phyloP scores from a whole-genome alignment of 2,888 invertebrate genomes.

The Petrolisthes manimaculis region DNA sequence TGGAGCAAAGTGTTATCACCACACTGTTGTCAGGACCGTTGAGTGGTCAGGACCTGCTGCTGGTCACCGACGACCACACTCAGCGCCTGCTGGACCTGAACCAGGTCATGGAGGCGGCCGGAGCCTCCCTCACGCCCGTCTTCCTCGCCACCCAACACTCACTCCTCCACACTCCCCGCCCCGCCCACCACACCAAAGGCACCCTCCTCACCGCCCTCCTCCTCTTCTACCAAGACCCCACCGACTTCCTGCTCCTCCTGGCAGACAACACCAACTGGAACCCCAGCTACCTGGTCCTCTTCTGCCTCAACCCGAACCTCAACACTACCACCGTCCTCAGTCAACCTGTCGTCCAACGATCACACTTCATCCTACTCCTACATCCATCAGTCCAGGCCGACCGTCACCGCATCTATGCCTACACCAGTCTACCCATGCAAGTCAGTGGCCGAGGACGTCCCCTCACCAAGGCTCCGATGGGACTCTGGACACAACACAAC shows the following conservation, averaged over 20 bases:
- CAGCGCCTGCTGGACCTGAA: background rate
- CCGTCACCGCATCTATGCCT: background rate
- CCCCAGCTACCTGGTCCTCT: slow-evolving; percentile 1
- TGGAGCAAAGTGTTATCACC: background rate
- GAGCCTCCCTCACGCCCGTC: background rate
- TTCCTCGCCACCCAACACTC: background rate
- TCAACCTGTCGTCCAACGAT: slow-evolving; percentile 6
- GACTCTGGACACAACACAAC: background rate
- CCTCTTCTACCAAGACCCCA: background rate
- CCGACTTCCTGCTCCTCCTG: background rate
- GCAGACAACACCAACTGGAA: background rate
- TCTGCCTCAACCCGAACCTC: slow-evolving; percentile 1
- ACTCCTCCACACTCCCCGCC: background rate
- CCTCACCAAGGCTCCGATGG: background rate
- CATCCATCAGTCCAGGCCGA: background rate
- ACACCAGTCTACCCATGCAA: background rate
- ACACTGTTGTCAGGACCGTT: background rate
- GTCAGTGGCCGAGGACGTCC: background rate
- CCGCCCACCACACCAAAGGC: background rate
- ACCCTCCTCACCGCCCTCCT: background rate
- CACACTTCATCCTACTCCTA: background rate
- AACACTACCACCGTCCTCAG: background rate
- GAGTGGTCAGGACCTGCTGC: background rate
- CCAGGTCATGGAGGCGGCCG: background rate
- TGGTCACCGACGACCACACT: slow-evolving; percentile 8